Percentiles rank a stretch among this genome's conserved stretches.
phyloP scores from a whole-genome alignment of 2,113 vertebrate species.

The Chaetodon auriga region DNA sequence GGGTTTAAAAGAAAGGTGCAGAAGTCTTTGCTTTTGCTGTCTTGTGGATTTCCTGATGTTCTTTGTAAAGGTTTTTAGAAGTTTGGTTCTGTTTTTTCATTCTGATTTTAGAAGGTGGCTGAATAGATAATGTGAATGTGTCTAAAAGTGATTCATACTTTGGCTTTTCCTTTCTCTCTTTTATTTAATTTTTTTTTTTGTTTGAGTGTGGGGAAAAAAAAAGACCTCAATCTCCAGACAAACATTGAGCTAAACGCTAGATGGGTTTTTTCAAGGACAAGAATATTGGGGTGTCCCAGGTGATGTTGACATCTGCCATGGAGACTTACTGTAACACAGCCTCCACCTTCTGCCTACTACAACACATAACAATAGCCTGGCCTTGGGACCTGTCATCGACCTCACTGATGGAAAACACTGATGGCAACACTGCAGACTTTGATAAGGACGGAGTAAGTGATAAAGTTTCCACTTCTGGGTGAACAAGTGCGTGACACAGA shows the following conservation, averaged over 20 bases:
- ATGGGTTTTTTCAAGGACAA: background rate
- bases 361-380: conserved; percentile 47
- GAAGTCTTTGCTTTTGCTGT: background rate
- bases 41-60: background rate
- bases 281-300: conserved; percentile 9
- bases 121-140: background rate
- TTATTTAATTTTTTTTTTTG: background rate
- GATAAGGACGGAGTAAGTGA: conserved; percentile 45
- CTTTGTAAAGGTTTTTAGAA: background rate
- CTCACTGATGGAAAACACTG: conserved; percentile 57
- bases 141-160: background rate
- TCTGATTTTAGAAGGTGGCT: too few relatives aligned
- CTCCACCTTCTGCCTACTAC: conserved; percentile 21
- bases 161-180: background rate
- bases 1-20: background rate
- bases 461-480: conserved; percentile 55
- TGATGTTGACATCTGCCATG: conserved; percentile 37
- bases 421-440: conserved; percentile 30
- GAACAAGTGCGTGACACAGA: conserved; percentile 33
- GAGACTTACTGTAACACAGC: conserved; percentile 45
- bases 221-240: too few relatives aligned
- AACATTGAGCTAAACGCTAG: background rate
- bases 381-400: conserved; percentile 50
- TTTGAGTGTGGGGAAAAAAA: too few relatives aligned
- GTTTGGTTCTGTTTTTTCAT: too few relatives aligned